These are phyloP conservation scores for Phodopus roborovskii DNA, from an alignment of 2,113 vertebrate genomes.

Conservation along the genomic window DNA sequence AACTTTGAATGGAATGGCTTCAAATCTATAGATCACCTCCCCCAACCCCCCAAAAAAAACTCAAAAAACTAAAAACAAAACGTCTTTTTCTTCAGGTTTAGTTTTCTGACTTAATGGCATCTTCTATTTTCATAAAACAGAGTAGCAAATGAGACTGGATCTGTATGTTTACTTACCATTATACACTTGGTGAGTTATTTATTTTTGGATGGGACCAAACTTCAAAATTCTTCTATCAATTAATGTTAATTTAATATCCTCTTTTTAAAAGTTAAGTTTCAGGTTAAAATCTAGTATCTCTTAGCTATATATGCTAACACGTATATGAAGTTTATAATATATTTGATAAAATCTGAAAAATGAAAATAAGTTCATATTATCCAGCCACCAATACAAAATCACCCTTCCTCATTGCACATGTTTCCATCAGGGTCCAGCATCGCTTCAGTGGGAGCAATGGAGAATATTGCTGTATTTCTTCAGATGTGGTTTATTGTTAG, in stretches of 20 bases:
- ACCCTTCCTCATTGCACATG: neutral
- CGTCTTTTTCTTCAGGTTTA: neutral
- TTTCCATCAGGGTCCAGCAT: constrained; percentile 7
- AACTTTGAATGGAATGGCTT: neutral
- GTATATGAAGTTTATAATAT: neutral
- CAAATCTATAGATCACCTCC: neutral
- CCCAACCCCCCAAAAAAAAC: no score
- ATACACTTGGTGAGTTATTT: neutral
- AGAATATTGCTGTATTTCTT: neutral
- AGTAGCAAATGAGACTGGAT: neutral
- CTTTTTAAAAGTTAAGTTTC: neutral
- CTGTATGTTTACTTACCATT: neutral
- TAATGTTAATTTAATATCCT: neutral
- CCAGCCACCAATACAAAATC: neutral
- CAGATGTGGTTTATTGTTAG: neutral
- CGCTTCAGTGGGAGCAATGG: neutral
- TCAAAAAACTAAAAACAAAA: neutral
- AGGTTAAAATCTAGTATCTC: constrained; percentile 14
- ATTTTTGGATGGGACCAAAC: neutral
- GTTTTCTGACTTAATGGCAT: neutral
- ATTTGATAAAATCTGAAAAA: constrained; percentile 29
- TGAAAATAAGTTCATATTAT: constrained; percentile 20
- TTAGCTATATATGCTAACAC: neutral
- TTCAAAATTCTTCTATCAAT: neutral
- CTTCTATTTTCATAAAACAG: constrained; percentile 15